Base-by-base conservation (phyloP, 1,140 invertebrate genomes). In the Euwallacea similis region DNA sequence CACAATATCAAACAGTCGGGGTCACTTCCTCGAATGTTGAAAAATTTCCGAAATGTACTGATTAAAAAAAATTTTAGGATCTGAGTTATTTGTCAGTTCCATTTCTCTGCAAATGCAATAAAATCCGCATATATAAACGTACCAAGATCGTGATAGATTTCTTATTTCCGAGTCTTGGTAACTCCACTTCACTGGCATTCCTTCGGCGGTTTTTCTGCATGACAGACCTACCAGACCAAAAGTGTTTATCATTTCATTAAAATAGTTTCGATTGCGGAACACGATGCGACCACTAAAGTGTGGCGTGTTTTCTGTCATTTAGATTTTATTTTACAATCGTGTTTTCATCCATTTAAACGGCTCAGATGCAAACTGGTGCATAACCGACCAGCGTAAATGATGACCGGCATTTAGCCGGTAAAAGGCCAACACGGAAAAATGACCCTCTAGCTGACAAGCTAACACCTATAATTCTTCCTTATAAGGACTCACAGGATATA, bases 281-380 rank as follows among this genome's bases (percentile, higher is more conserved):
- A 42, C 46, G 21, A 33, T 8, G 47, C 13, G 41, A 53, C 63
- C 46, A 65, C 63, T 53, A 42, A 63, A 47, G 21, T 65, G 50
- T 65, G n/a, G 46, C 50, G 44, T 65, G 50, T 65, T 63, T 50
- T 63, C 42, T 47, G 44, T 41, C 61, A 47, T 63, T 63, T 63
- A 63, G 61, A 63, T 63, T 63, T 46, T 63, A 63, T 63, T 63
- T 63, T 63, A 63, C 13, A 47, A 15, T 63, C 61, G 21, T 65
- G 63, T 65, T 65, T 65, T 65, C 63, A 54, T 65, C 46, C 41
- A 63, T 46, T 63, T 63, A 46, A 43, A 16, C 44, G 61, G 41
- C 46, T 63, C 44, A 65, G n/a, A 65, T 65, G 50, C 63, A 65
- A 65, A 65, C 63, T 65, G 63, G 63, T 65, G 63, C 63, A 65